phyloP scores from a whole-genome alignment of 1,140 invertebrate species.

The Physella acuta region DNA sequence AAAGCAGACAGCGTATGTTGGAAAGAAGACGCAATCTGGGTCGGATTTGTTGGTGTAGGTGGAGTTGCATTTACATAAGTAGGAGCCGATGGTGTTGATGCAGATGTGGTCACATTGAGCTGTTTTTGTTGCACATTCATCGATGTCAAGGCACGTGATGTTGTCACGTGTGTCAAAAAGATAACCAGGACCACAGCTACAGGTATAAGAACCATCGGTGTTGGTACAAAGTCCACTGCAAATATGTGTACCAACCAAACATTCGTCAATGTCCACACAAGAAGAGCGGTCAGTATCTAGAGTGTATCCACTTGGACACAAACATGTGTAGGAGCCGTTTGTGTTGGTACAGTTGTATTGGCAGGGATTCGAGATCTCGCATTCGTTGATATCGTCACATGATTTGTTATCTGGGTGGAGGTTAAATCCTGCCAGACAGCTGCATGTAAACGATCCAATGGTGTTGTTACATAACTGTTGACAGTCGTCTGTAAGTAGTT shows the following conservation, averaged over 20 bases:
- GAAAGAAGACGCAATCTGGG: no score
- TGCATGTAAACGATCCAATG: not conserved
- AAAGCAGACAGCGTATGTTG: no score
- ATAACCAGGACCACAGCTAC: not conserved
- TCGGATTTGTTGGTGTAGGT: no score
- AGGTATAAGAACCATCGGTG: not conserved
- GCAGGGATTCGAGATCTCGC: not conserved
- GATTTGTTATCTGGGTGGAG: not conserved
- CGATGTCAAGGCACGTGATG: not conserved
- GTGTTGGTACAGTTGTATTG: not conserved
- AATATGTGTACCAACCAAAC: not conserved
- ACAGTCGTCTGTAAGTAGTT: not conserved
- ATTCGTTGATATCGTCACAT: not conserved
- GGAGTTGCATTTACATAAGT: conserved; percentile 8
- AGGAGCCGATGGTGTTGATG: conserved; percentile 19
- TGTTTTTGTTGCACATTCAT: not conserved
- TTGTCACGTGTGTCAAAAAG: not conserved
- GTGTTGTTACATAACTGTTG: not conserved
- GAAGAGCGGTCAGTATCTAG: not conserved
- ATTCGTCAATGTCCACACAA: conserved; percentile 14
- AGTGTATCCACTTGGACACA: not conserved
- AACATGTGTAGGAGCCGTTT: not conserved
- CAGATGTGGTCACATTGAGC: not conserved
- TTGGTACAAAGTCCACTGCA: not conserved
- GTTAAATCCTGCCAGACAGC: not conserved